A percentile compares a stretch with the other conserved stretches of the same genome.
phyloP scores from a whole-genome alignment of 2,888 invertebrate genomes.

The Caenorhabditis sp. region DNA sequence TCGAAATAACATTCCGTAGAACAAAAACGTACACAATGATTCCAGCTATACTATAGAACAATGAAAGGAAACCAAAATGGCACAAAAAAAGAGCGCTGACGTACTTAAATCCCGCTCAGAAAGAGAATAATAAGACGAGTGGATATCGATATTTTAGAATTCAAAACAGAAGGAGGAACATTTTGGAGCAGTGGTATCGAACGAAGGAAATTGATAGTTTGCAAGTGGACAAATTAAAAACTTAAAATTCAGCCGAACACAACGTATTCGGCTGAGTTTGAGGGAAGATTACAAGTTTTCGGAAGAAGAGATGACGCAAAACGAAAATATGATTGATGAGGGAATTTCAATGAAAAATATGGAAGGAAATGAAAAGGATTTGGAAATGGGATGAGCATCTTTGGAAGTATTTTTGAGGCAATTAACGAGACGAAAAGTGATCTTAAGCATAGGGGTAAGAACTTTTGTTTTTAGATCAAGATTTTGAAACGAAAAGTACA shows the following conservation, averaged over 20 bases:
- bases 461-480: too few species aligned
- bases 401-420: neutral
- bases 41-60: slow-evolving; percentile 1
- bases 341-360: neutral
- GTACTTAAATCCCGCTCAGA: slow-evolving; percentile 10
- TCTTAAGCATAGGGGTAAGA: neutral
- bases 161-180: neutral
- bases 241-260: too few species aligned
- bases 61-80: slow-evolving; percentile 2
- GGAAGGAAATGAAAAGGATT: slow-evolving; percentile 7
- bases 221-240: neutral
- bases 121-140: neutral
- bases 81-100: slow-evolving; percentile 19
- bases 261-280: slow-evolving; percentile 8
- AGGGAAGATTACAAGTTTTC: slow-evolving; percentile 10
- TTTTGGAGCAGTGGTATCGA: slow-evolving; percentile 1
- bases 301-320: slow-evolving; percentile 13
- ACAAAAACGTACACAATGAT: slow-evolving; percentile 12
- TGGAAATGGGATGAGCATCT: neutral
- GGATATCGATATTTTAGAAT: neutral
- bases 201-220: slow-evolving; percentile 14
- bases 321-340: slow-evolving; percentile 31
- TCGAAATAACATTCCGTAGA: neutral
- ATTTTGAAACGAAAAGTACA: too few species aligned
- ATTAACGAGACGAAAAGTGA: neutral